These are phyloP conservation scores for Cryptotermes secundus DNA, from an alignment of 1,140 invertebrate species.

Conservation along the genomic window DNA sequence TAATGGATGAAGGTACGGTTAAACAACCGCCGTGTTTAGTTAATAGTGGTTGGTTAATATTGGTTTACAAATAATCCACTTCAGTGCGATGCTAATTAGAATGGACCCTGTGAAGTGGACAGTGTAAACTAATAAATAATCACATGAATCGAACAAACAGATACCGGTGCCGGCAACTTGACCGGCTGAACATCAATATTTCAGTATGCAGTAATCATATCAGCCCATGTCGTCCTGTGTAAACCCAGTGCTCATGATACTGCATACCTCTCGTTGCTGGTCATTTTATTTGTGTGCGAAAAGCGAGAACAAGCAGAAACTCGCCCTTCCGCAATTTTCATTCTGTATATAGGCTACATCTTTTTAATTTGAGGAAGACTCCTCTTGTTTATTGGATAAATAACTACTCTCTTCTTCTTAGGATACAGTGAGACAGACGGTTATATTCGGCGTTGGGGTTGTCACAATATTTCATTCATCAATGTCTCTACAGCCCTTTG, in stretches of 20 bases:
- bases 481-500: too few species aligned
- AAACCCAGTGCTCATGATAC: not conserved
- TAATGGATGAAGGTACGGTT: not conserved
- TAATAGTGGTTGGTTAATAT: constrained; percentile 20
- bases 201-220: not conserved
- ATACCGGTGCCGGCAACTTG: not conserved
- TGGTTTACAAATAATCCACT: constrained; percentile 19
- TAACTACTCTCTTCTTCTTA: too few species aligned
- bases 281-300: not conserved
- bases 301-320: not conserved
- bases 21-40: not conserved
- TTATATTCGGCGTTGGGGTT: too few species aligned
- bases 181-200: not conserved
- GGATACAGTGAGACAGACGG: too few species aligned
- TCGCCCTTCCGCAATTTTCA: too few species aligned
- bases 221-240: not conserved
- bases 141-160: not conserved
- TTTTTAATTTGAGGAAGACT: too few species aligned
- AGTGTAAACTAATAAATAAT: constrained; percentile 19
- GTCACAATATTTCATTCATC: too few species aligned
- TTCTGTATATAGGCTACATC: too few species aligned
- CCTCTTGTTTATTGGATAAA: too few species aligned
- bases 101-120: not conserved
- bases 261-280: not conserved
- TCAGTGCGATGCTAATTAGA: constrained; percentile 6